These are phyloP conservation scores for Euwallacea fornicatus DNA, from an alignment of 1,140 invertebrate genomes.

Conservation along the genomic window DNA sequence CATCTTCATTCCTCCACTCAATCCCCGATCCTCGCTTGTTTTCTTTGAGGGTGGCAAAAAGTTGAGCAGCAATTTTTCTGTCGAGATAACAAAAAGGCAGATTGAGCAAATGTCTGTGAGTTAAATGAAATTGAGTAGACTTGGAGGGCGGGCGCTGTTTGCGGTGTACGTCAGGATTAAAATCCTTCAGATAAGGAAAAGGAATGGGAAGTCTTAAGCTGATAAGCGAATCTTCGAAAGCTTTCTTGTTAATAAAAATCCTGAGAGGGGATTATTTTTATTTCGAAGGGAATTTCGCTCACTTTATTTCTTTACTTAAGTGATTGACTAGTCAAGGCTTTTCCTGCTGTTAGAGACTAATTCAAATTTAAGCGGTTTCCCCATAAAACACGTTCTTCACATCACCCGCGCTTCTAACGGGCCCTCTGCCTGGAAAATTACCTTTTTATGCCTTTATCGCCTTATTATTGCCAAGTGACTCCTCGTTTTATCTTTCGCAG, in stretches of 20 bases:
- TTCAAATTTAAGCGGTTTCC: too few species aligned
- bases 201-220: slow-evolving; percentile 15
- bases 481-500: slow-evolving; percentile 16
- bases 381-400: not conserved
- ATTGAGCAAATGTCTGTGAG: slow-evolving; percentile 38
- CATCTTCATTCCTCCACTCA: not conserved
- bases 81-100: slow-evolving; percentile 38
- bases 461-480: slow-evolving; percentile 26
- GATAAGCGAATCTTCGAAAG: slow-evolving; percentile 18
- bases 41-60: slow-evolving; percentile 25
- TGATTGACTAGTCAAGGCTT: too few species aligned
- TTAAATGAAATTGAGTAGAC: slow-evolving; percentile 37
- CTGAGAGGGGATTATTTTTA: slow-evolving; percentile 6
- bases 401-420: not conserved
- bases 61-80: slow-evolving; percentile 35
- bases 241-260: slow-evolving; percentile 19
- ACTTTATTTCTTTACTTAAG: not conserved
- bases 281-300: not conserved
- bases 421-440: slow-evolving; percentile 13
- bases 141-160: slow-evolving; percentile 31
- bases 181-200: slow-evolving; percentile 29
- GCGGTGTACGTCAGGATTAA: slow-evolving; percentile 37
- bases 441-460: slow-evolving; percentile 23
- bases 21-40: slow-evolving; percentile 12
- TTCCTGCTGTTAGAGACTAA: too few species aligned